A percentile compares a stretch with the other conserved stretches of the same genome.
These are phyloP conservation scores for Bicyclus anynana DNA, from an alignment of 1,140 invertebrate genomes.

Conservation along the genomic window DNA sequence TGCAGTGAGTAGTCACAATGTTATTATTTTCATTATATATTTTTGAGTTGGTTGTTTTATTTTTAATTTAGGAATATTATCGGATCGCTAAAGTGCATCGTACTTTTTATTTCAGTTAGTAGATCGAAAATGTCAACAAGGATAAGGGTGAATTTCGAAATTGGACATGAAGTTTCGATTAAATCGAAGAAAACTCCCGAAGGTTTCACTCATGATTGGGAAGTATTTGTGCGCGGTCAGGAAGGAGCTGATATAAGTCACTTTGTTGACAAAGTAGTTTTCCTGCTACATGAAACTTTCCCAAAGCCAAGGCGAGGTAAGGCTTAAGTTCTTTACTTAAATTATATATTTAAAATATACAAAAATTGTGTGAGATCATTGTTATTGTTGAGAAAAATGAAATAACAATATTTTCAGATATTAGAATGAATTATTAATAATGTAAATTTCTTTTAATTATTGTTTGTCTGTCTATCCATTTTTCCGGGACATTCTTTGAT, in stretches of 20 bases:
- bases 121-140: conserved; percentile 79
- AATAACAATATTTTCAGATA: no score
- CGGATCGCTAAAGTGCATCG: not conserved
- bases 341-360: conserved; percentile 2
- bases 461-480: no score
- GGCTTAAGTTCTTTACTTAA: not conserved
- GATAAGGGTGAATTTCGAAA: conserved; percentile 93
- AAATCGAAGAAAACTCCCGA: conserved; percentile 88
- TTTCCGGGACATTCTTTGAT: no score
- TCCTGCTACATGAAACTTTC: conserved; percentile 94
- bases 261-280: conserved; percentile 97
- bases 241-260: conserved; percentile 91
- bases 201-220: conserved; percentile 98
- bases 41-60: conserved; percentile 28
- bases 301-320: conserved; percentile 91
- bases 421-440: no score
- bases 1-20: conserved; percentile 11
- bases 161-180: conserved; percentile 92
- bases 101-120: conserved; percentile 18
- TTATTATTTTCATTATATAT: conserved; percentile 11
- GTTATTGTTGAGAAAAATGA: no score
- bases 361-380: no score
- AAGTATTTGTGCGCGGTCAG: conserved; percentile 94
- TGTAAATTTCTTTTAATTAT: no score
- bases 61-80: conserved; percentile 28